These are phyloP conservation scores for Sebastiscus tertius DNA, from an alignment of 2,797 vertebrate genomes.

Conservation along the genomic window DNA sequence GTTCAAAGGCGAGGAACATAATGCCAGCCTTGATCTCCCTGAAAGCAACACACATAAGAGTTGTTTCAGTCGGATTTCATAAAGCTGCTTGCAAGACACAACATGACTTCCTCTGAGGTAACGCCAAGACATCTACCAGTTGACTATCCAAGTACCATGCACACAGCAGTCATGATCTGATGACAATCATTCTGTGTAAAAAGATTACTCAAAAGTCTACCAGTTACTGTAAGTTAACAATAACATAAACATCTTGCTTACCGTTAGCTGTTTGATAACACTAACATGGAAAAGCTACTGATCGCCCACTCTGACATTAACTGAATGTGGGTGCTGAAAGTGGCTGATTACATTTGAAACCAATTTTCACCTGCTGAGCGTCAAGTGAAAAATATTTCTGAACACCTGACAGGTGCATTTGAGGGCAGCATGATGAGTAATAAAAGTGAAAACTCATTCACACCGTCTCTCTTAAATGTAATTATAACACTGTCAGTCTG, in stretches of 20 bases:
- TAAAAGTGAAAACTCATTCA: not conserved
- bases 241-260: not conserved
- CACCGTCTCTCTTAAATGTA: not conserved
- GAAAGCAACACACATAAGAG: slow-evolving; percentile 47
- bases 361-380: not conserved
- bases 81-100: slow-evolving; percentile 18
- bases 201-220: not conserved
- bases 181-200: not conserved
- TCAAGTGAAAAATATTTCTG: not conserved
- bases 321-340: not conserved
- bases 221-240: not conserved
- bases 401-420: not conserved
- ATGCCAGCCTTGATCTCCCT: slow-evolving; percentile 63
- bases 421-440: not conserved
- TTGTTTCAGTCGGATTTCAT: slow-evolving; percentile 53
- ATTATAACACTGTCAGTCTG: not conserved
- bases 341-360: too few species aligned
- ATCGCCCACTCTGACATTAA: not conserved
- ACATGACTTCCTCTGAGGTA: slow-evolving; percentile 32
- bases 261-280: not conserved
- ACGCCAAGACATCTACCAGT: not conserved
- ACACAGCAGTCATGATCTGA: not conserved
- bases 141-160: not conserved
- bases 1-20: slow-evolving; percentile 66
- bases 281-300: not conserved